Evolutionary conservation across 2,888 invertebrate species (phyloP), one percentile per base, ranked within the genome.

Genomic region (Zaprionus bogoriensis): DNA sequence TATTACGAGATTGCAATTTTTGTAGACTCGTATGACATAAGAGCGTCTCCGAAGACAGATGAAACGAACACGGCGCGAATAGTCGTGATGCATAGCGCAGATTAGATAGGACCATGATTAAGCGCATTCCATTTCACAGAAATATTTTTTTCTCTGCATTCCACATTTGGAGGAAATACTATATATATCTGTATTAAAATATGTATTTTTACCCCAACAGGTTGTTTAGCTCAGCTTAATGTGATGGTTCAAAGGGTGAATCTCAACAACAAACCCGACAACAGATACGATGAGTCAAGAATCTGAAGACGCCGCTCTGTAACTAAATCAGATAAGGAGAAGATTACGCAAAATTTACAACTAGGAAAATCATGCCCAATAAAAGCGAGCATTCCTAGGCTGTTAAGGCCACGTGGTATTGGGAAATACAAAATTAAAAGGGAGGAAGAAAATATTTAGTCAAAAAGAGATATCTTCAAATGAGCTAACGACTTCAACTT

Each of bases 21-120:
- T 27, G 5, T 9, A 36, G 3, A 17, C 27, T 0, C 1, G 10
- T 2, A 3, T 27, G 27, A 36, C 32, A 36, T 36, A 36, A 36
- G 32, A 36, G 3, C 32, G 7, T 36, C 32, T 36, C 32, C 14
- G n/a, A 17, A 32, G 14, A 14, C 32, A 14, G 32, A 32, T 32
- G 32, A 32, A 17, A 17, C 14, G 12, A n/a, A 30, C 30, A 14
- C 9, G 14, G 3, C 14, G 32, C 7, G 7, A 3, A 32, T 14
- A 36, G 17, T 36, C 32, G 17, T 36, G 17, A 36, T 63, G 68
- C 74, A 50, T 64, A 68, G 52, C 54, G 25, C 41, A 42, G 51
- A 46, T 51, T 59, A 52, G 32, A 36, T 36, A 36, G 32, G 22
- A 27, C 25, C 20, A 20, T 20, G 19, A 39, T 20, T 20, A 39